Evolutionary conservation across 2,113 vertebrate genomes (phyloP), one percentile per base, ranked within the genome.

Genomic region (Mastomys coucha): DNA sequence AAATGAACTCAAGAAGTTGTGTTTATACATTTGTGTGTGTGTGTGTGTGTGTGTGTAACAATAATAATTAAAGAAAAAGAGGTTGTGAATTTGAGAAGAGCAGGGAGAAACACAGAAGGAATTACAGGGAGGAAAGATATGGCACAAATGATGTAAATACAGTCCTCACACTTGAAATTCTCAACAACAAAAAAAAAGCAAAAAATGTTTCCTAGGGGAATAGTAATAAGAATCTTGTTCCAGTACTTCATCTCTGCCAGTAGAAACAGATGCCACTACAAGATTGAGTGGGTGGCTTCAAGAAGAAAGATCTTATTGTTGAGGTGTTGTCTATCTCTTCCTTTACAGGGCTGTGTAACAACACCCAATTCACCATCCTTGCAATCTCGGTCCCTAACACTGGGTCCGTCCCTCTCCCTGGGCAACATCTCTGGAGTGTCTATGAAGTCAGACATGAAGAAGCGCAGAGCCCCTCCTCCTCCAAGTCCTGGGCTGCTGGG

Each of bases 391-490:
- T 98, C 99, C 51, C 63, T 95, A 96, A 98, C 97, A 33, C 95
- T 99, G 98, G 99, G 99, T 36, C 98, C 99, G 36, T 99, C 99
- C 13, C 98, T 99, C 77, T 99, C 99, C 0, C 98, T 99, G 82
- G 98, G 98, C 96, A 99, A 98, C 98, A 98, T 99, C 98, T 98
- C 99, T 2, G 99, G 98, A 92, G 97, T 99, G 96, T 99, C 99
- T 9, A 97, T 99, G 69, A 98, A 97, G 97, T 98, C 98, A 9
- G 99, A 99, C 6, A 95, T 98, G 96, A 99, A 99, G 96, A 99
- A 99, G 91, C 99, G 99, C 65, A 98, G 99, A 58, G 99, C 99
- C 63, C 99, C 99, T 0, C 99, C 98, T 45, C 99, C 99, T 42
- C 98, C 99, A 0, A 85, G 28, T 0, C 0, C 42, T 1, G 97